Base-by-base conservation (phyloP, 2,113 vertebrate species). In the Ophiodon elongatus region DNA sequence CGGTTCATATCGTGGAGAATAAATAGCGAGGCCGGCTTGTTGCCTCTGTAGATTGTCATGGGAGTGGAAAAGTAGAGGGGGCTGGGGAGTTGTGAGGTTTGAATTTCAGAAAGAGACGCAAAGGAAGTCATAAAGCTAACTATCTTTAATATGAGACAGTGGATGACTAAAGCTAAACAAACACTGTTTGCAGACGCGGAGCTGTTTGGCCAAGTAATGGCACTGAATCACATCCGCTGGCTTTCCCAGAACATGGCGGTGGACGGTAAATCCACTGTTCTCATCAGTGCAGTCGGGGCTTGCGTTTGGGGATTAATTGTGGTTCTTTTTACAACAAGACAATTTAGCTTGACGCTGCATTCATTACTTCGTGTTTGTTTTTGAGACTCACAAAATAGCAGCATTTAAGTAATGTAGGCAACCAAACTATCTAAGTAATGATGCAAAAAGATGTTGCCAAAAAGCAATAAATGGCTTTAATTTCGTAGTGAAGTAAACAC, bases 131-230 rank as follows among this genome's bases (percentile, higher is more conserved):
- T 88, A 66, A 88, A 89, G 66, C 73, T 39, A 86, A 84, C 57
- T 79, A 41, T 84, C 65, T 89, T 86, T 79, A 88, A 86, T 82
- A 79, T 7, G 68, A 91, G 73, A 85, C 67, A 29, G 70, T 39
- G 70, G 70, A 56, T 86, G 85, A 91, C 89, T 88, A 84, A 83
- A 89, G 87, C 79, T 83, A 77, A 80, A 83, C 67, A 87, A 87
- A 87, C 74, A 80, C 0, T 67, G 41, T 70, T 54, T 33, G 52
- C 71, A 33, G 35, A 21, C 5, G 1, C 35, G 57, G 63, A 47
- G 33, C 70, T 64, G 29, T 88, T 69, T 76, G 67, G 27, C 27
- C 23, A 71, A 87, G 39, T 33, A 56, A 31, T n/a, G 23, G 27
- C 27, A n/a, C 76, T 71, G 59, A 83, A 68, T 77, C 69, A 83